Base-by-base conservation (phyloP, 1,140 invertebrate species). In the Dreissena polymorpha region DNA sequence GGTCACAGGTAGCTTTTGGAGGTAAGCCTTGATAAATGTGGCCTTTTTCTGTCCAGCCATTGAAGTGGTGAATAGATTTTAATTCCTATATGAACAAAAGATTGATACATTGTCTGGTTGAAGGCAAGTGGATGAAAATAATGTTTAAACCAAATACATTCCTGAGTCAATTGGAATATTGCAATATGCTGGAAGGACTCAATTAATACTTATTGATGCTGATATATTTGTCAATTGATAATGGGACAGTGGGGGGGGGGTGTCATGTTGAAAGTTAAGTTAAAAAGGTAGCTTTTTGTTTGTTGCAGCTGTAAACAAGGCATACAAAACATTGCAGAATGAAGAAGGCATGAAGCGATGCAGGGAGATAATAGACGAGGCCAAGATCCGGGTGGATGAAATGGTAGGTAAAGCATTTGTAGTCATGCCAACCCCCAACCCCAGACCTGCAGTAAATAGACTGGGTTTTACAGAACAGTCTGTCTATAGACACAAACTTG, bases 311-410 rank as follows among this genome's bases (percentile, higher is more conserved):
- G 95, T 99, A 55, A 99, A 98, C 90, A 97, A 97, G 92, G 97
- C 99, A 12, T 99, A 97, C 95, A 98, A 99, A 94, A 97, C 96
- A 67, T 92, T 99, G 88, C 98, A 99, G 92, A 97, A 98, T 95
- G 98, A 99, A 89, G 96, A 97, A 86, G 97, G 97, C 0, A 95
- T 97, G 88, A 96, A 97, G 89, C 97, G 97, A 94, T 99, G 98
- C 92, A 94, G 98, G 93, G 98, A 99, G 88, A 96, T 99, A 88
- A 98, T 99, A 79, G 97, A 99, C 93, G 99, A 99, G 93, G 99
- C 98, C 1, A 97, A 97, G 94, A 97, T 96, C 69, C 94, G 97
- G 86, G 98, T 97, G 60, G 97, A 99, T 93, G 95, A 97, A 87
- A 98, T 98, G 96, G 97, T 97, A 94, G 93, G 89, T 67, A 67